Percentiles rank a stretch among this genome's conserved stretches.
Conservation (phyloP, 2,797 vertebrate species). For the Leptatherina wallacei region DNA sequence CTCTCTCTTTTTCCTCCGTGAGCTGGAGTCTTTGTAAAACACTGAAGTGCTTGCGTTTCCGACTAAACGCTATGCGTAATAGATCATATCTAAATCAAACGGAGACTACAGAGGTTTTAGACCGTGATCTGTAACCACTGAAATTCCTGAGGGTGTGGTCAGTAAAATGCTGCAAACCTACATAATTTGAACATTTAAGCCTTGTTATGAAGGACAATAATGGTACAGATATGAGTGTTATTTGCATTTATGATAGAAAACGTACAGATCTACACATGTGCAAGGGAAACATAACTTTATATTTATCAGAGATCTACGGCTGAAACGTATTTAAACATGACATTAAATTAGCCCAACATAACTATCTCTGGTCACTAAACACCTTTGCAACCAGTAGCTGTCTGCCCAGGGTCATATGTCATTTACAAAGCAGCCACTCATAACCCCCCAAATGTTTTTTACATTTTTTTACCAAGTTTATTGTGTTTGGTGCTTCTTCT, state of each 20-base stretch:
- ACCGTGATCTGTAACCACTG: slow-evolving; percentile 3
- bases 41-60: background rate
- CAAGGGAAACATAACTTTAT: background rate
- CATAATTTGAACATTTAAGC: slow-evolving; percentile 28
- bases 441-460: background rate
- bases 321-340: background rate
- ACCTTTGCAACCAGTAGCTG: too few relatives aligned
- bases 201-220: background rate
- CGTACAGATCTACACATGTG: background rate
- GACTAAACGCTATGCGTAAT: background rate
- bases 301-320: background rate
- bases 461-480: background rate
- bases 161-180: slow-evolving; percentile 47
- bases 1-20: background rate
- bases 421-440: background rate
- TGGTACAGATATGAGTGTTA: background rate
- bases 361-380: background rate
- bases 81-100: background rate
- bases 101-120: background rate
- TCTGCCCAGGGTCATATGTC: too few relatives aligned
- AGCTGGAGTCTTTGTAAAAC: slow-evolving; percentile 15
- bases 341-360: background rate
- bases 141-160: slow-evolving; percentile 58
- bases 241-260: background rate
- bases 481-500: background rate